A percentile compares a stretch with the other conserved stretches of the same genome.
phyloP scores from a whole-genome alignment of 2,797 vertebrate genomes.

The Sarcoramphus papa region DNA sequence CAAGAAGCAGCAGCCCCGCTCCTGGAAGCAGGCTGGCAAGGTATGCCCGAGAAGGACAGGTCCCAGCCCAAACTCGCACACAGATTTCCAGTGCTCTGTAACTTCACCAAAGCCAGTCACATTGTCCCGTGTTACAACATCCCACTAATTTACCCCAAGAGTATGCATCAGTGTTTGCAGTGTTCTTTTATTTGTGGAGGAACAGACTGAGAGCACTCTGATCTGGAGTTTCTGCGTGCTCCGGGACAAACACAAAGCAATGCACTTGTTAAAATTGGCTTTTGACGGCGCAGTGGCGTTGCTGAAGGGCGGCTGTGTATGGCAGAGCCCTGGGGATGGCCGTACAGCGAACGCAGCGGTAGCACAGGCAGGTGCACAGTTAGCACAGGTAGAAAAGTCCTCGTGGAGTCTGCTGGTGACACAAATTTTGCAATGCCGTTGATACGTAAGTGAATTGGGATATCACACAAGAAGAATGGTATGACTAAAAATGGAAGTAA shows the following conservation, averaged over 20 bases:
- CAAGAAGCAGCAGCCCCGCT: neutral
- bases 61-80: rapidly evolving
- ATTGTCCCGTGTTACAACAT: neutral
- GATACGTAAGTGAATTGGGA: neutral
- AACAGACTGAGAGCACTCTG: neutral
- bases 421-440: neutral
- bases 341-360: rapidly evolving
- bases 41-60: no score
- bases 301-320: rapidly evolving
- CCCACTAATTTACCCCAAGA: neutral
- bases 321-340: neutral
- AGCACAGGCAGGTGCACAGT: neutral
- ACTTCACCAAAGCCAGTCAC: neutral
- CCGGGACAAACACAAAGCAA: neutral
- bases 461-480: neutral
- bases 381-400: neutral
- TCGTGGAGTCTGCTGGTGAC: neutral
- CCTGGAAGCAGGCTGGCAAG: neutral
- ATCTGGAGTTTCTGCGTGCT: rapidly evolving
- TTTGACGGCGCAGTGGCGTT: rapidly evolving
- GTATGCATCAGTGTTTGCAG: rapidly evolving
- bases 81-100: neutral
- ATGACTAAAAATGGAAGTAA: neutral
- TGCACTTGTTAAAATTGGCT: neutral
- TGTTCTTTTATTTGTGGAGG: neutral